A percentile compares a stretch with the other conserved stretches of the same genome.
Conservation (phyloP, 2,888 invertebrate species). For the Apotomis turbidana region DNA sequence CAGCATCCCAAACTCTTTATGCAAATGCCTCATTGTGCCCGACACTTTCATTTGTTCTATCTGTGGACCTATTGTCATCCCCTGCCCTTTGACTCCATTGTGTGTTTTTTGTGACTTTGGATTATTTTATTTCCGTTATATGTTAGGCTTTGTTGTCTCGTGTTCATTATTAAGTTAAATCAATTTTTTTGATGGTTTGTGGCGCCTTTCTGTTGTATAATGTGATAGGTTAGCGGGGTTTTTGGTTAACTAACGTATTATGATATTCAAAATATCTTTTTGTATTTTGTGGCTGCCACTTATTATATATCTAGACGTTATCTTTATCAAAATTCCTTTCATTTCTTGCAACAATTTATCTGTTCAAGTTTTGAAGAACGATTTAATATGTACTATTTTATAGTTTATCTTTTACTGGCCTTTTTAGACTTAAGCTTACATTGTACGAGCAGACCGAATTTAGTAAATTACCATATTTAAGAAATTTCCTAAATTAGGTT, state of each 20-base stretch:
- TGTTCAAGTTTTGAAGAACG: too few species aligned
- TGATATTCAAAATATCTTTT: slow-evolving; percentile 7
- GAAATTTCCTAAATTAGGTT: too few species aligned
- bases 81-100: slow-evolving; percentile 82
- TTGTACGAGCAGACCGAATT: too few species aligned
- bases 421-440: too few species aligned
- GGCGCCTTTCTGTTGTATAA: slow-evolving; percentile 22
- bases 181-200: slow-evolving; percentile 34
- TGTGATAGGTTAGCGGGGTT: slow-evolving; percentile 11
- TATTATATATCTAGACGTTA: too few species aligned
- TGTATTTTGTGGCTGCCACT: background rate
- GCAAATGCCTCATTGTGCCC: slow-evolving; percentile 79
- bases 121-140: slow-evolving; percentile 83
- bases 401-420: too few species aligned
- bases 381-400: too few species aligned
- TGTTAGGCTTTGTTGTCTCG: slow-evolving; percentile 69
- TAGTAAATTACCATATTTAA: too few species aligned
- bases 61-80: slow-evolving; percentile 72
- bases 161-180: slow-evolving; percentile 60
- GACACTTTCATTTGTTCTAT: slow-evolving; percentile 78
- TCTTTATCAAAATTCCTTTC: too few species aligned
- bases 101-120: slow-evolving; percentile 79
- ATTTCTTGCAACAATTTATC: too few species aligned
- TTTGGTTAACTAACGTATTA: background rate
- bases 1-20: slow-evolving; percentile 68